These are phyloP conservation scores for Hydrocynus forskahlii DNA, from an alignment of 2,797 vertebrate species.

Conservation along the genomic window DNA sequence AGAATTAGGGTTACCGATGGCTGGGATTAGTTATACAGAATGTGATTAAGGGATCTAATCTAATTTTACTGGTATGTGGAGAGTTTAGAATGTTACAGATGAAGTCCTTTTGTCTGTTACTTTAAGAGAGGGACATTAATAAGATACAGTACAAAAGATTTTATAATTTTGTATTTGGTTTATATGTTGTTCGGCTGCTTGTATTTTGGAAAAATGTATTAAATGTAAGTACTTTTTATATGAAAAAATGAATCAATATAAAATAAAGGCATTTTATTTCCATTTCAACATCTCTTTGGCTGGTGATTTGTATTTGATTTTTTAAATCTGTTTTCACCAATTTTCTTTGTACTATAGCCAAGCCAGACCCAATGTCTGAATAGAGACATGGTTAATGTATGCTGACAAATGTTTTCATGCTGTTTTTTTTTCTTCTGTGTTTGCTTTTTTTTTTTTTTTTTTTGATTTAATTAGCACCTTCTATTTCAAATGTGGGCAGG, in stretches of 20 bases:
- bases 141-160: constrained; percentile 80
- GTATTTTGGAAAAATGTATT: constrained; percentile 86
- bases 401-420: too few species aligned
- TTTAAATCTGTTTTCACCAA: neutral
- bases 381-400: neutral
- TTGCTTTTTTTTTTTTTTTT: too few species aligned
- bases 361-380: neutral
- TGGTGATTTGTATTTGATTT: constrained; percentile 19
- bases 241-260: constrained; percentile 82
- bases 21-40: constrained; percentile 29
- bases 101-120: constrained; percentile 69
- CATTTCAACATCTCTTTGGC: constrained; percentile 54
- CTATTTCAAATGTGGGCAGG: neutral
- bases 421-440: too few species aligned
- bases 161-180: constrained; percentile 90
- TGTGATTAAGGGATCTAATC: constrained; percentile 65
- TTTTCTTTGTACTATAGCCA: neutral
- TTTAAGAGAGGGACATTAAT: constrained; percentile 73
- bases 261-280: constrained; percentile 87
- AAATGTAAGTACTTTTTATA: constrained; percentile 89
- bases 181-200: constrained; percentile 87
- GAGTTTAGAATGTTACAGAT: constrained; percentile 72
- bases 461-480: neutral
- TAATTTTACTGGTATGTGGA: constrained; percentile 61
- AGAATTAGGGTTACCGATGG: constrained; percentile 27